These are phyloP conservation scores for Oedothorax gibbosus DNA, from an alignment of 1,140 invertebrate species.

Conservation along the genomic window DNA sequence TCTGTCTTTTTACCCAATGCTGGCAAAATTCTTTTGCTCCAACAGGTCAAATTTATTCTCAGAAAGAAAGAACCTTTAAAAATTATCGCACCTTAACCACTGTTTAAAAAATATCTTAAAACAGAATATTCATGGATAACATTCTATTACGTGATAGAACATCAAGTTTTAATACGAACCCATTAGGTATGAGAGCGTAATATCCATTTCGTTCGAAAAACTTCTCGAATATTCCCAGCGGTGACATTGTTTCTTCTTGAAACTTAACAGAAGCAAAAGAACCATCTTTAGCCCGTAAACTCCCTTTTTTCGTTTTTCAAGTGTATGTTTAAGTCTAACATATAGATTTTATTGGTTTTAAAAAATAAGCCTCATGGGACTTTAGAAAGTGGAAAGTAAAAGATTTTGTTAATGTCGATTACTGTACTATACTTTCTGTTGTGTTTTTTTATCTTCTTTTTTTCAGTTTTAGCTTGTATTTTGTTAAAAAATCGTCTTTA, in stretches of 20 bases:
- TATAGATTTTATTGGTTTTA: constrained; percentile 53
- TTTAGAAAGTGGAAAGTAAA: constrained; percentile 21
- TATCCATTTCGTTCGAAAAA: constrained; percentile 9
- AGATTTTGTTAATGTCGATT: constrained; percentile 36
- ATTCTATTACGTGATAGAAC: constrained; percentile 21
- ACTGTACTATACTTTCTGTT: neutral
- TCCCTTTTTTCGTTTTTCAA: constrained; percentile 15
- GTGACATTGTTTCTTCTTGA: constrained; percentile 35
- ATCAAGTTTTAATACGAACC: constrained; percentile 30
- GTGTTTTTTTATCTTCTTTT: neutral
- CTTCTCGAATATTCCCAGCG: constrained; percentile 34
- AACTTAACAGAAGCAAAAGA: constrained; percentile 40
- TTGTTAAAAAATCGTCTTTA: neutral
- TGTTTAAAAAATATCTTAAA: neutral
- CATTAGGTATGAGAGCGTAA: constrained; percentile 23
- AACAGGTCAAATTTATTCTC: too few relatives aligned
- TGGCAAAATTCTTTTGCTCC: too few relatives aligned
- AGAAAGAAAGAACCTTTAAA: too few relatives aligned
- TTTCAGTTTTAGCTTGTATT: constrained; percentile 23
- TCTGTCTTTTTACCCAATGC: too few relatives aligned
- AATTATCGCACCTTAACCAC: too few relatives aligned
- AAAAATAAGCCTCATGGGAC: constrained; percentile 36
- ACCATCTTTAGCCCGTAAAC: constrained; percentile 45
- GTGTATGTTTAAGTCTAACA: constrained; percentile 41
- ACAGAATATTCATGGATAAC: neutral